Percentiles rank a stretch among this genome's conserved stretches.
Conservation (phyloP, 2,797 vertebrate species). For the Vireo griseus region DNA sequence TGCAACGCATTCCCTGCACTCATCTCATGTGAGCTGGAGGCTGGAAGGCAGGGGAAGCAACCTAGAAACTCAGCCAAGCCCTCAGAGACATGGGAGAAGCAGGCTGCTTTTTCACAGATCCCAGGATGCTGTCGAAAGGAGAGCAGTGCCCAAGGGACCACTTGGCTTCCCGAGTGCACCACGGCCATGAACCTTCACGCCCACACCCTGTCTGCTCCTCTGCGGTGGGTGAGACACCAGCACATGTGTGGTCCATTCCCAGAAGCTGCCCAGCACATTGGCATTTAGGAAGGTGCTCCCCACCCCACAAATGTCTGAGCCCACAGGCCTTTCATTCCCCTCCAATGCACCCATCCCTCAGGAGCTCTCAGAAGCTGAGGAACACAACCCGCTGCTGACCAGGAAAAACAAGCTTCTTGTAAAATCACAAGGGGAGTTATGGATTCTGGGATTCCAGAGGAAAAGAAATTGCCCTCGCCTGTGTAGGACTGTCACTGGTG, state of each 20-base stretch:
- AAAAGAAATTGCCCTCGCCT: not conserved
- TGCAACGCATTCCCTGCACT: not conserved
- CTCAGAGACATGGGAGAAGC: not conserved
- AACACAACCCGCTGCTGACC: not conserved
- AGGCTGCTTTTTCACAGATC: not conserved
- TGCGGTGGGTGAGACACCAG: not conserved
- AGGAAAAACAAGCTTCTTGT: not conserved
- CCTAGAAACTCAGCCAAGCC: slow-evolving; percentile 12
- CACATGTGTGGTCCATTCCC: rapidly evolving
- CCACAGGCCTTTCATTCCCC: not conserved
- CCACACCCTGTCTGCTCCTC: not conserved
- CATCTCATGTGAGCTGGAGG: not conserved
- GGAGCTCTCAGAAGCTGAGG: not conserved
- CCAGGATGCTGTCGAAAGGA: not conserved
- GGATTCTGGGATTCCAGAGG: not conserved
- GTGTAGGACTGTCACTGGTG: not conserved
- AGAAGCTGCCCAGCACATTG: not conserved
- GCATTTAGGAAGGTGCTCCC: not conserved
- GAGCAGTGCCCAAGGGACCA: rapidly evolving
- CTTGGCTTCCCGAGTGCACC: rapidly evolving
- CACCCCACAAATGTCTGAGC: not conserved
- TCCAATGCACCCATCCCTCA: not conserved
- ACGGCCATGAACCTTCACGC: not conserved
- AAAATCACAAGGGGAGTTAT: not conserved
- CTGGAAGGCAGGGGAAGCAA: not conserved